Evolutionary conservation across 2,797 vertebrate species (phyloP).

Genomic region (Pseudopleuronectes americanus): DNA sequence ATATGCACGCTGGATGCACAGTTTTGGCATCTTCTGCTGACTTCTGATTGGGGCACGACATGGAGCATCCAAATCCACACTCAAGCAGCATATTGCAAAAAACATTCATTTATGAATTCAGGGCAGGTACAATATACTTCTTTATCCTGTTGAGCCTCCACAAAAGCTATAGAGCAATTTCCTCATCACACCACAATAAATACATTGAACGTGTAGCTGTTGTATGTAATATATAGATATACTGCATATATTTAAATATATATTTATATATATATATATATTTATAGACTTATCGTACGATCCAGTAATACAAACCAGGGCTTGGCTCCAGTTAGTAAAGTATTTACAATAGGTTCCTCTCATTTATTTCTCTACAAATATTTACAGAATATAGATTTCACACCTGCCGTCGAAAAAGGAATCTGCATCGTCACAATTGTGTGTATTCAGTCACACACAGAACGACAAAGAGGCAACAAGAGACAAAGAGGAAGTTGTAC

Average conservation of each 20-base stretch:
- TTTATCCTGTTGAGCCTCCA: conserved; percentile 52
- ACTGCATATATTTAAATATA: conserved; percentile 53
- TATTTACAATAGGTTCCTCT: conserved; percentile 66
- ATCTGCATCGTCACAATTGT: conserved; percentile 65
- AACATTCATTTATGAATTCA: conserved; percentile 68
- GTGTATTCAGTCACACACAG: conserved; percentile 52
- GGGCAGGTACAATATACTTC: conserved; percentile 53
- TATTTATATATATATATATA: neutral
- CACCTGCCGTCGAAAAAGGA: conserved; percentile 57
- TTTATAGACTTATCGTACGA: conserved; percentile 40
- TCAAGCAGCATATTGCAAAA: conserved; percentile 68
- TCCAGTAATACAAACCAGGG: conserved; percentile 63
- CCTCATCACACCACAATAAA: conserved; percentile 65
- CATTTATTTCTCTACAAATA: conserved; percentile 66
- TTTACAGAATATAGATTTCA: conserved; percentile 75
- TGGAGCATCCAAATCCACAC: conserved; percentile 61
- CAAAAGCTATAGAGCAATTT: conserved; percentile 54
- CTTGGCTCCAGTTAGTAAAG: conserved; percentile 53
- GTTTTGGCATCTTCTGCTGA: conserved; percentile 76
- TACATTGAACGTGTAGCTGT: conserved; percentile 56
- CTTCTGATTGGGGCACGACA: conserved; percentile 55
- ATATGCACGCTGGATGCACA: conserved; percentile 67
- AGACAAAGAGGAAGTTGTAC: conserved; percentile 49
- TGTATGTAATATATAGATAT: conserved; percentile 65
- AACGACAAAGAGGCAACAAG: conserved; percentile 53